Evolutionary conservation across 1,140 invertebrate genomes (phyloP), one percentile per base, ranked within the genome.

Genomic region (Cardiocondyla obscurior): DNA sequence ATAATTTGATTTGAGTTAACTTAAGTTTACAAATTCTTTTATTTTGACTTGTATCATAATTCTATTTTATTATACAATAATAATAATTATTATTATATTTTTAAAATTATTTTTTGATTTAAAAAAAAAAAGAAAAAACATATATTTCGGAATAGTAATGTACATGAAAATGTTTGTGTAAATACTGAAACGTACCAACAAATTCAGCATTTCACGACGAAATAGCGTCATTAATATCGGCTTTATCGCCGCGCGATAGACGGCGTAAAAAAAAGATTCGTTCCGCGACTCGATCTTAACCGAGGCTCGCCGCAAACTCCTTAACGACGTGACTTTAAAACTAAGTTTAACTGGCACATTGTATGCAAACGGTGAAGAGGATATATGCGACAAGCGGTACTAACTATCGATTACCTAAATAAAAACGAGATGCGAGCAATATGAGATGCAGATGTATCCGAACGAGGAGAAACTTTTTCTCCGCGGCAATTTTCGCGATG

Each of bases 161-260:
- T 4, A 4, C 12, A 22, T 12, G 22, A 62, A 57, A 72, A 72
- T 36, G 36, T 57, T 57, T 36, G 39, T 36, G 22, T 33, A 70
- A 33, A 33, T 19, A 39, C 58, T 16, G 19, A 49, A 14, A 12
- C 42, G 2, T n/a, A 49, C 51, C 19, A 28, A 58, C 22, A 28
- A 14, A 62, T 46, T 22, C 42, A 22, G 39, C 57, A 76, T 49
- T 64, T 42, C 44, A 12, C 16, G n/a, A 51, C 19, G n/a, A 67
- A 77, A 67, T 77, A 77, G 16, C 44, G 12, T 30, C 46, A 53
- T 77, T 67, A 77, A 67, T 53, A 67, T 44, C 60, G 74, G 33
- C 33, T 67, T 67, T 77, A 67, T 28, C 33, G 33, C 14, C 30
- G 16, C 22, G 60, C 16, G n/a, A 10, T 28, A 49, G 30, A 62